Percentiles rank a stretch among this genome's conserved stretches.
Conservation (phyloP, 2,797 vertebrate genomes). For the Sebastes trivittatus region DNA sequence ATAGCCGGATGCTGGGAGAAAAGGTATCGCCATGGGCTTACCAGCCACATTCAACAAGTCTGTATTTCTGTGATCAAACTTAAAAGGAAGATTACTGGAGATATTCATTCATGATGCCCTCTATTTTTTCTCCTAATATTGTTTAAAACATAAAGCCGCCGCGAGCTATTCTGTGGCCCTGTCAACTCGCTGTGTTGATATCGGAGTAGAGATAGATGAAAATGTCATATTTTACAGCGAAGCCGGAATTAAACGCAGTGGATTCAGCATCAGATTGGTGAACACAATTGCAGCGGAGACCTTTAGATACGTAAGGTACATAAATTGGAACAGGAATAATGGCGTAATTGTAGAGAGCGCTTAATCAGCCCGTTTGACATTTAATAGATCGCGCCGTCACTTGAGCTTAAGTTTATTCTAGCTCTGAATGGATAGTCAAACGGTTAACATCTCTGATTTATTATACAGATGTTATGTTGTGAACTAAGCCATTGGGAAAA, state of each 20-base stretch:
- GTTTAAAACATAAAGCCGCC: constrained; percentile 19
- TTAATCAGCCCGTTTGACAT: constrained; percentile 68
- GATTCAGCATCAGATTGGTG: constrained; percentile 38
- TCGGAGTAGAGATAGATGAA: constrained; percentile 40
- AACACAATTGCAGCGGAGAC: constrained; percentile 37
- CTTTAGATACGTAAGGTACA: constrained; percentile 41
- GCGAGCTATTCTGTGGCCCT: constrained; percentile 25
- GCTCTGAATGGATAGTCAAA: constrained; percentile 62
- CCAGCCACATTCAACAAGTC: constrained; percentile 38
- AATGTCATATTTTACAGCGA: constrained; percentile 47
- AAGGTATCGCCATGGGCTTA: constrained; percentile 21
- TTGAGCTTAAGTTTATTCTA: constrained; percentile 64
- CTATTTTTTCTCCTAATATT: constrained; percentile 32
- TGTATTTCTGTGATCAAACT: constrained; percentile 37
- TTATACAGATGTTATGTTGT: constrained; percentile 58
- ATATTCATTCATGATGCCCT: constrained; percentile 26
- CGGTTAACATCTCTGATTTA: constrained; percentile 63
- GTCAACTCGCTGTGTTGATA: constrained; percentile 34
- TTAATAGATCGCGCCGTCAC: constrained; percentile 59
- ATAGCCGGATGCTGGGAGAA: constrained; percentile 16
- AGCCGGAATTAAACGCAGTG: constrained; percentile 30
- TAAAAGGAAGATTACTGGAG: constrained; percentile 40
- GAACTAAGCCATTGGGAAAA: constrained; percentile 46
- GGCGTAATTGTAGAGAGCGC: constrained; percentile 40
- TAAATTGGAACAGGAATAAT: constrained; percentile 36